Conservation (phyloP, 2,797 vertebrate species). For the Vultur gryphus region DNA sequence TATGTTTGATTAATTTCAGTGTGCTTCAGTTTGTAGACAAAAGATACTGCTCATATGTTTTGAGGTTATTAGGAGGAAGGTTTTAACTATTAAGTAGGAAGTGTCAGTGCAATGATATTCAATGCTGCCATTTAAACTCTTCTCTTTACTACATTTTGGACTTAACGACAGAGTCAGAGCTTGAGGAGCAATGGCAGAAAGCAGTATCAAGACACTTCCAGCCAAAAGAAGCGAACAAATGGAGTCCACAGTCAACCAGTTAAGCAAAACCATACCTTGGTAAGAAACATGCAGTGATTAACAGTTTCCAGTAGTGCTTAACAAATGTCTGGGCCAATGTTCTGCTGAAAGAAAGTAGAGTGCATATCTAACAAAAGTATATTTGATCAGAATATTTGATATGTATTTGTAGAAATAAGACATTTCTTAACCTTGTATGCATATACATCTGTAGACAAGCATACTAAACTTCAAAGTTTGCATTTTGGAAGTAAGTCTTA, state of each 20-base stretch:
- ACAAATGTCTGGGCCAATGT: background rate
- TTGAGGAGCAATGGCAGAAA: constrained; percentile 85
- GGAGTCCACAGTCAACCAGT: constrained; percentile 77
- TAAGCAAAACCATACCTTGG: constrained; percentile 72
- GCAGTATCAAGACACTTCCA: constrained; percentile 81
- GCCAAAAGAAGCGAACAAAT: constrained; percentile 82
- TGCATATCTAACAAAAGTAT: background rate
- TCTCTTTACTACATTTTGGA: background rate
- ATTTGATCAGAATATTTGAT: background rate
- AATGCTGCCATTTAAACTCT: background rate
- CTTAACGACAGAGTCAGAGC: constrained; percentile 73
- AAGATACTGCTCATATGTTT: background rate
- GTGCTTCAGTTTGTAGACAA: background rate
- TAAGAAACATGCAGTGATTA: constrained; percentile 50
- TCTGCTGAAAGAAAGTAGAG: background rate
- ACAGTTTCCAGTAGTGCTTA: background rate
- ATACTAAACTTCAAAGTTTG: background rate
- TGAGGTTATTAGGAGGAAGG: background rate
- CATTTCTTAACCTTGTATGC: background rate
- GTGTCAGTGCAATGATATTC: background rate
- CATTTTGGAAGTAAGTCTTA: background rate
- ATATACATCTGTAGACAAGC: background rate
- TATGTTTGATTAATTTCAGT: background rate
- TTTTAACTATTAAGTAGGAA: background rate
- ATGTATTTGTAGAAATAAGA: background rate